A percentile compares a stretch with the other conserved stretches of the same genome.
These are phyloP conservation scores for Rhynchonycteris naso DNA, from an alignment of 2,797 vertebrate species.

Conservation along the genomic window DNA sequence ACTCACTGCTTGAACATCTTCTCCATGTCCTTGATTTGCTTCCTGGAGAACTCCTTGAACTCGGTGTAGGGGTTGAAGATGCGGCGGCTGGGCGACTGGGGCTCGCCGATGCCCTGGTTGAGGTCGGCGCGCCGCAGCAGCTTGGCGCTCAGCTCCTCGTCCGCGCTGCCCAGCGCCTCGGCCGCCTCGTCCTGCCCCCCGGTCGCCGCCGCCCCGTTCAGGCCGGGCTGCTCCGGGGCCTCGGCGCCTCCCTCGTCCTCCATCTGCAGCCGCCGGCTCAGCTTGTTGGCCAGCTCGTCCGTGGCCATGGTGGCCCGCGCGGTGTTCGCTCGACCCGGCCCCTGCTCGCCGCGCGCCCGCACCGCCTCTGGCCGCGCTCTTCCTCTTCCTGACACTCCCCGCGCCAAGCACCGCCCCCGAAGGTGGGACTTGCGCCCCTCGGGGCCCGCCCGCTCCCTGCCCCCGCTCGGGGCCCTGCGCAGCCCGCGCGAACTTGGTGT, in stretches of 20 bases:
- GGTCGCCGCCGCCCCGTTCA: conserved; percentile 77
- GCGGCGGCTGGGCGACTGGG: conserved; percentile 89
- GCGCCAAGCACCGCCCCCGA: conserved; percentile 63
- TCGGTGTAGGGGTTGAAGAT: conserved; percentile 95
- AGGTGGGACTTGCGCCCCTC: conserved; percentile 62
- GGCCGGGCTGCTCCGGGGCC: conserved; percentile 76
- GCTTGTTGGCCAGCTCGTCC: conserved; percentile 92
- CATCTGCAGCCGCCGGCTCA: conserved; percentile 91
- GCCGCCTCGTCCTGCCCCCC: conserved; percentile 87
- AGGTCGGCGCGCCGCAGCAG: conserved; percentile 89
- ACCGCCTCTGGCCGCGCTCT: conserved; percentile 66
- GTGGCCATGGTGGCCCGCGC: conserved; percentile 88
- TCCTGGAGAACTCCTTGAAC: conserved; percentile 97
- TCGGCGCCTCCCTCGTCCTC: conserved; percentile 83
- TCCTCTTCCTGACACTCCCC: conserved; percentile 80
- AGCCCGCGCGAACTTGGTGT: background rate
- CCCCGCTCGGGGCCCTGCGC: background rate
- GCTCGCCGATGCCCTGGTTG: conserved; percentile 88
- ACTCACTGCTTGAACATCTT: conserved; percentile 96
- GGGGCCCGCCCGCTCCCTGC: background rate
- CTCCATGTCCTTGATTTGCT: conserved; percentile 98
- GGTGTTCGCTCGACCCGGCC: conserved; percentile 48
- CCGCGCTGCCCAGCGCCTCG: conserved; percentile 83
- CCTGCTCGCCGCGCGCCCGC: conserved; percentile 44
- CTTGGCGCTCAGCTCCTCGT: conserved; percentile 90